These are phyloP conservation scores for Anguilla japonica DNA, from an alignment of 2,113 vertebrate species.

Conservation along the genomic window DNA sequence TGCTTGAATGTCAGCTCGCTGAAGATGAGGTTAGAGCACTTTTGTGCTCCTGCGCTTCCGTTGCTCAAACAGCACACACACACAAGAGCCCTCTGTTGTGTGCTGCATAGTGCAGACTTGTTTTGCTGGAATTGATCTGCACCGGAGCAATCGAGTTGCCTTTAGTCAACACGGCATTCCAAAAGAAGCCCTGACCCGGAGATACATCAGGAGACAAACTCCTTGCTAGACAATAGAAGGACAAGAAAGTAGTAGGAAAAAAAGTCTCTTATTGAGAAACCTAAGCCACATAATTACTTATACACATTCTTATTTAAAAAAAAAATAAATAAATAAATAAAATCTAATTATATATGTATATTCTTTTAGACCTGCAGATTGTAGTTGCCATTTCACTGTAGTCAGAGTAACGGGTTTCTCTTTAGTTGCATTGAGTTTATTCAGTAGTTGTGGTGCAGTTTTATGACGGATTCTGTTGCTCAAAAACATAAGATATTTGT, in stretches of 20 bases:
- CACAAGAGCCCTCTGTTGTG: neutral
- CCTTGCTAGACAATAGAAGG: neutral
- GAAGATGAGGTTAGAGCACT: neutral
- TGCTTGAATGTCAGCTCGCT: neutral
- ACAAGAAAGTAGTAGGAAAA: neutral
- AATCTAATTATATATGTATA: too few relatives aligned
- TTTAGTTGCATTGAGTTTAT: too few relatives aligned
- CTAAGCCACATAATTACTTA: too few relatives aligned
- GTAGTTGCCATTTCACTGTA: too few relatives aligned
- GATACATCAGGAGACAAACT: neutral
- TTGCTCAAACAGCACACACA: neutral
- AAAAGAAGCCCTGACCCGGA: neutral
- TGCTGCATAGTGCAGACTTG: neutral
- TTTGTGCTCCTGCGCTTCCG: neutral
- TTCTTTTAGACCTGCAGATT: too few relatives aligned
- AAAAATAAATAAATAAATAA: too few relatives aligned
- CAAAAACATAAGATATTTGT: too few relatives aligned
- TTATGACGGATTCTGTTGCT: too few relatives aligned
- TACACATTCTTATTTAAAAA: too few relatives aligned
- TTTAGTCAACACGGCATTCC: neutral
- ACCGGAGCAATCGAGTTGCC: neutral
- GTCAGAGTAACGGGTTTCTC: too few relatives aligned
- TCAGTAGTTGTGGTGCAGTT: too few relatives aligned
- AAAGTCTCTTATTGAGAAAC: neutral
- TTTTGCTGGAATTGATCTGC: neutral